These are phyloP conservation scores for Anabas testudineus DNA, from an alignment of 2,797 vertebrate species.

Conservation along the genomic window DNA sequence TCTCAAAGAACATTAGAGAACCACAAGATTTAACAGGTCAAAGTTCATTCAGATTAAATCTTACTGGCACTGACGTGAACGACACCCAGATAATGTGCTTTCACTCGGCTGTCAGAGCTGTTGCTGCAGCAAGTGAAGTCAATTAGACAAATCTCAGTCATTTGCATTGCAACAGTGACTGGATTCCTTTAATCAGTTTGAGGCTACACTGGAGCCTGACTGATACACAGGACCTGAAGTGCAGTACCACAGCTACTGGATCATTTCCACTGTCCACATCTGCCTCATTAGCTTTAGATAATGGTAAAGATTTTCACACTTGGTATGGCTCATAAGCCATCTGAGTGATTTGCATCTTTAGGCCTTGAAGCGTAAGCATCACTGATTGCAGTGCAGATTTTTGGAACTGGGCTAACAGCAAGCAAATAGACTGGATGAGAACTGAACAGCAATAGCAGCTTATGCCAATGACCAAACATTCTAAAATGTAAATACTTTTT, in stretches of 20 bases:
- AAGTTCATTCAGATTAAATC: no score
- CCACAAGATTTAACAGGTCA: no score
- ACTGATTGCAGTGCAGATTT: constrained; percentile 53
- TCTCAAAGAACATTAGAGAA: no score
- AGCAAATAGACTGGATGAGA: constrained; percentile 27
- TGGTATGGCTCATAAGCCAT: constrained; percentile 27
- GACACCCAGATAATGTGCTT: no score
- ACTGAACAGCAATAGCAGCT: constrained; percentile 30
- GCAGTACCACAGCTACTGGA: constrained; percentile 33
- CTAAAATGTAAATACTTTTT: constrained; percentile 13
- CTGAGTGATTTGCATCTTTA: constrained; percentile 48
- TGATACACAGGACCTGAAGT: constrained; percentile 36
- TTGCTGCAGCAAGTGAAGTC: constrained; percentile 1
- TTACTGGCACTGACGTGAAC: no score
- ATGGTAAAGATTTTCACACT: constrained; percentile 55
- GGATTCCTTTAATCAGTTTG: constrained; percentile 39
- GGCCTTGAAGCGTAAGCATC: constrained; percentile 42
- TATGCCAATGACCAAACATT: constrained; percentile 30
- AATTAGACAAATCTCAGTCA: constrained; percentile 29
- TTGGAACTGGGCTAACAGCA: constrained; percentile 44
- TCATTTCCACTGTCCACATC: constrained; percentile 49
- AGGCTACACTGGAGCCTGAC: constrained; percentile 11
- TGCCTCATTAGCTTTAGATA: constrained; percentile 67
- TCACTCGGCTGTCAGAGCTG: background rate
- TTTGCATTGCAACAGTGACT: constrained; percentile 27